Percentiles rank a stretch among this genome's conserved stretches.
Conservation (phyloP, 2,113 vertebrate species). For the Pteropus alecto region DNA sequence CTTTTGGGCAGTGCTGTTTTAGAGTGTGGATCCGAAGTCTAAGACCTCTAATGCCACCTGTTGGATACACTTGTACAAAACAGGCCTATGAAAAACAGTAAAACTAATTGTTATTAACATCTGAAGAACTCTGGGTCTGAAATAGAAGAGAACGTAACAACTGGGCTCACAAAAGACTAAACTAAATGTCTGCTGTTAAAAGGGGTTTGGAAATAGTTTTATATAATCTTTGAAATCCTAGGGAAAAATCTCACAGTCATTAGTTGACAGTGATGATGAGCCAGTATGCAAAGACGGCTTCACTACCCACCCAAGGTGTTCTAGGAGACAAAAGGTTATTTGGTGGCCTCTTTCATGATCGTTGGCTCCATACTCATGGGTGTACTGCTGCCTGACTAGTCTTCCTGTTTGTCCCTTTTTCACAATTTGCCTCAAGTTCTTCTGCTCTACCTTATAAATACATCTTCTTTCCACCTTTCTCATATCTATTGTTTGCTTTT, state of each 20-base stretch:
- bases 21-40: not conserved
- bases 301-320: not conserved
- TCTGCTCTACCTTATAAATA: not conserved
- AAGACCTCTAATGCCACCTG: slow-evolving; percentile 45
- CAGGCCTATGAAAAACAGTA: not conserved
- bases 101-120: not conserved
- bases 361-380: not conserved
- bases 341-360: not conserved
- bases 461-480: not conserved
- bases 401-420: fast-evolving
- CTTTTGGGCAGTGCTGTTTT: not conserved
- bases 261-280: not conserved
- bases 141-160: not conserved
- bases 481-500: not conserved
- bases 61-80: not conserved
- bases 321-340: not conserved
- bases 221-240: not conserved
- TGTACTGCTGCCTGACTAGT: not conserved
- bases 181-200: not conserved
- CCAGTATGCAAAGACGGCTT: not conserved
- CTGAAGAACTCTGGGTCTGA: not conserved
- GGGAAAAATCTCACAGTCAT: not conserved
- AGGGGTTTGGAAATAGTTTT: not conserved
- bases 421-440: not conserved
- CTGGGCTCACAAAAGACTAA: not conserved